Evolutionary conservation across 2,888 invertebrate species (phyloP).

Genomic region (Diadromus collaris): DNA sequence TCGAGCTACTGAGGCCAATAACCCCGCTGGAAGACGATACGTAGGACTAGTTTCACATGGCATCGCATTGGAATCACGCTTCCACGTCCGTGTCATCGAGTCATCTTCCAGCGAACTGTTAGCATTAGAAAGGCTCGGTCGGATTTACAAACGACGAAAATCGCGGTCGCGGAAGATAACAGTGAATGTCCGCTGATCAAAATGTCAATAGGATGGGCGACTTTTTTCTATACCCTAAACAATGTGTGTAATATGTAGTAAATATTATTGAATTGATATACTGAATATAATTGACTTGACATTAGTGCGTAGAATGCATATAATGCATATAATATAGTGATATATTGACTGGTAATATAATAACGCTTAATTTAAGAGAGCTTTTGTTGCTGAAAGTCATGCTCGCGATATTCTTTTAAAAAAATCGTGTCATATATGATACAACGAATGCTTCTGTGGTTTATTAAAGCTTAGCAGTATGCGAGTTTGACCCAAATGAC

Average conservation of each 20-base stretch:
- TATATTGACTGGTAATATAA: neutral
- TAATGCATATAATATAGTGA: neutral
- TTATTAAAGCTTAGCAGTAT: conserved; percentile 5
- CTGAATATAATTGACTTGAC: too few relatives aligned
- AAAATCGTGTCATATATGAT: neutral
- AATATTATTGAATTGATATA: too few relatives aligned
- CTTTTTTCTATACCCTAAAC: neutral
- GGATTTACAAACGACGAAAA: neutral
- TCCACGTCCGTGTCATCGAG: conserved; percentile 27
- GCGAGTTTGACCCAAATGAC: conserved; percentile 32
- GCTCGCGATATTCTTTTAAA: neutral
- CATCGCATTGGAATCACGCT: conserved; percentile 59
- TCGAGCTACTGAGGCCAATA: conserved; percentile 64
- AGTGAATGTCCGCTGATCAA: neutral
- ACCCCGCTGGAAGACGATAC: conserved; percentile 57
- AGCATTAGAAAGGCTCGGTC: conserved; percentile 1
- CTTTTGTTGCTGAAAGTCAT: neutral
- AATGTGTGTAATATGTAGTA: neutral
- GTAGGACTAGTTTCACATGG: conserved; percentile 4
- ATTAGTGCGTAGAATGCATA: too few relatives aligned
- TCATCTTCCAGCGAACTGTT: neutral
- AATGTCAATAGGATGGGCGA: neutral
- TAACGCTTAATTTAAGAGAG: too few relatives aligned
- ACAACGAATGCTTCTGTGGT: neutral
- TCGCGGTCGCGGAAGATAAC: neutral